Conservation (phyloP, 2,113 vertebrate genomes). For the Nothoprocta pentlandii region DNA sequence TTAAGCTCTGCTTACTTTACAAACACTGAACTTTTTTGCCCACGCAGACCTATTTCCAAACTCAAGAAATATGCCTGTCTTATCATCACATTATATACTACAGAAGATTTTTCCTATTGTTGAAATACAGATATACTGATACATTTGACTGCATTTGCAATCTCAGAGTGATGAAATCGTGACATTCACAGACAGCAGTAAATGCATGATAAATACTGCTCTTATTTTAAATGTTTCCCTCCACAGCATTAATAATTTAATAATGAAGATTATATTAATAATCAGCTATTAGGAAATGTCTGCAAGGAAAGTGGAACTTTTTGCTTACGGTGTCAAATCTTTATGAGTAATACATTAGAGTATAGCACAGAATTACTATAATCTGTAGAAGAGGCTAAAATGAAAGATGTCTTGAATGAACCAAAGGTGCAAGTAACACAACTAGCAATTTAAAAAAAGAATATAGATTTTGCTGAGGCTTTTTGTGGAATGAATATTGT, state of each 20-base stretch:
- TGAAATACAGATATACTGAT: conserved; percentile 39
- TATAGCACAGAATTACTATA: background rate
- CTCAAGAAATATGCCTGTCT: background rate
- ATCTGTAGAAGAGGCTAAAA: background rate
- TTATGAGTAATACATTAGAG: background rate
- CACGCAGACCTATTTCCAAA: conserved; percentile 20
- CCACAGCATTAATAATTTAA: conserved; percentile 21
- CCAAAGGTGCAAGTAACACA: background rate
- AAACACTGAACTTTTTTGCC: background rate
- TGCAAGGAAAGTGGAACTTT: conserved; percentile 51
- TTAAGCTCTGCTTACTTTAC: conserved; percentile 19
- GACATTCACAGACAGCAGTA: conserved; percentile 50
- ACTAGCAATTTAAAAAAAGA: background rate
- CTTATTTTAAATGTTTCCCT: conserved; percentile 55
- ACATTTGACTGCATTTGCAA: conserved; percentile 20
- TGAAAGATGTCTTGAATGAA: background rate
- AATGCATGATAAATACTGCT: conserved; percentile 27
- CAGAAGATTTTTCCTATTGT: background rate
- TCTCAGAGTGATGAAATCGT: conserved; percentile 16
- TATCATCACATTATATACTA: background rate
- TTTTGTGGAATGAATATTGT: background rate
- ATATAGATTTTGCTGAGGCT: background rate
- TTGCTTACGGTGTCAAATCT: conserved; percentile 16
- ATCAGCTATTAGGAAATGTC: conserved; percentile 65
- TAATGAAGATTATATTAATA: conserved; percentile 35